phyloP scores from a whole-genome alignment of 2,797 vertebrate species.

The Lates japonicus region DNA sequence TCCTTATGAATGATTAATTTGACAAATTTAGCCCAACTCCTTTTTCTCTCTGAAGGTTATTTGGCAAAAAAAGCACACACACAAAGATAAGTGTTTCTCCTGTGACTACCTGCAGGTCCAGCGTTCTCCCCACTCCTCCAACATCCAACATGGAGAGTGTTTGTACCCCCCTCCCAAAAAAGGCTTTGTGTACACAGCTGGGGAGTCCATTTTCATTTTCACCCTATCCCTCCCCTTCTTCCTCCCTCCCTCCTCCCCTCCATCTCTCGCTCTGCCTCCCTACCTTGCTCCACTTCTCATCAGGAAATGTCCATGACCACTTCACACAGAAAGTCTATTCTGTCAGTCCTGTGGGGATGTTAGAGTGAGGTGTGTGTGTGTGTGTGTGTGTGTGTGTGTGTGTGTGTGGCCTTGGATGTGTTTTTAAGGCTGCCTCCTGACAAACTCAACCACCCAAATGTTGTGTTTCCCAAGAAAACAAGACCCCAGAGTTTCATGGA shows the following conservation, averaged over 20 bases:
- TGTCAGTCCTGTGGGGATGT: slow-evolving; percentile 69
- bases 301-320: slow-evolving; percentile 76
- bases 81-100: slow-evolving; percentile 38
- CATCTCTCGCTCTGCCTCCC: slow-evolving; percentile 26
- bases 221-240: slow-evolving; percentile 40
- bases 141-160: slow-evolving; percentile 68
- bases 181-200: slow-evolving; percentile 87
- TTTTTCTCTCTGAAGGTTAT: slow-evolving; percentile 14
- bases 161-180: slow-evolving; percentile 65
- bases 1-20: slow-evolving; percentile 28
- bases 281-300: slow-evolving; percentile 68
- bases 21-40: slow-evolving; percentile 14
- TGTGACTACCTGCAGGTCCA: slow-evolving; percentile 55
- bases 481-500: slow-evolving; percentile 50
- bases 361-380: background rate
- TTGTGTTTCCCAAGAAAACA: slow-evolving; percentile 76
- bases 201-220: slow-evolving; percentile 82
- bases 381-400: slow-evolving; percentile 17
- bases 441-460: slow-evolving; percentile 45
- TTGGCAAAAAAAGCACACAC: slow-evolving; percentile 27
- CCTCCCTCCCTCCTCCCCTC: background rate
- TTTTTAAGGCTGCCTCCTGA: slow-evolving; percentile 59
- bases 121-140: slow-evolving; percentile 52
- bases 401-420: slow-evolving; percentile 83
- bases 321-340: slow-evolving; percentile 77